Conservation (phyloP, 2,797 vertebrate species). For the Pseudomugil tenellus region DNA sequence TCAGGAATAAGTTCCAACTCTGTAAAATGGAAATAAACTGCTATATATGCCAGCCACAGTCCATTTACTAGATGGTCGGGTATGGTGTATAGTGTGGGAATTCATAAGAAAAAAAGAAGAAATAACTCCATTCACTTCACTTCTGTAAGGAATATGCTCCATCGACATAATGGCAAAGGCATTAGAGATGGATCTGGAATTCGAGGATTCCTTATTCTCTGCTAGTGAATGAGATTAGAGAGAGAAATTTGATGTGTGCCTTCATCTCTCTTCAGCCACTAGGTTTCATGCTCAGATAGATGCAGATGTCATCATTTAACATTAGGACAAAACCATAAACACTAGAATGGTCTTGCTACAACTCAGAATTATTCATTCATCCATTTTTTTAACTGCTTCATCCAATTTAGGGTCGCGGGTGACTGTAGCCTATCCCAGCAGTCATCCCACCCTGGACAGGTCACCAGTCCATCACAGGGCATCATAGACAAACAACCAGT, state of each 20-base stretch:
- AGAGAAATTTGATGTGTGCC: conserved; percentile 55
- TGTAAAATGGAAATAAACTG: conserved; percentile 63
- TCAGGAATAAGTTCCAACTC: conserved; percentile 62
- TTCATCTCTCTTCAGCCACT: conserved; percentile 42
- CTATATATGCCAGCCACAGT: conserved; percentile 52
- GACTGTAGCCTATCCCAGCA: too few relatives aligned
- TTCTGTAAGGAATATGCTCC: conserved; percentile 30
- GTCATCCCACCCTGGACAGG: too few relatives aligned
- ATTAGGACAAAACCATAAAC: conserved; percentile 20
- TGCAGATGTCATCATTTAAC: conserved; percentile 30
- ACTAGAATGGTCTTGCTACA: conserved; percentile 7
- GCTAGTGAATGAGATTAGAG: conserved; percentile 51
- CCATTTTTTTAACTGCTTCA: too few relatives aligned
- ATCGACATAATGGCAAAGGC: conserved; percentile 29
- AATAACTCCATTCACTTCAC: conserved; percentile 37
- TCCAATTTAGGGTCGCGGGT: too few relatives aligned
- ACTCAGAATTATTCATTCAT: too few relatives aligned
- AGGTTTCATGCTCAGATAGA: conserved; percentile 34
- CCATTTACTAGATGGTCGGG: conserved; percentile 57
- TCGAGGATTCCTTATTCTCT: conserved; percentile 38
- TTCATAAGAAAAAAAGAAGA: conserved; percentile 35
- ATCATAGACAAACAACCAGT: too few relatives aligned
- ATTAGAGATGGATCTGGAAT: conserved; percentile 52
- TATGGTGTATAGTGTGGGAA: conserved; percentile 46
- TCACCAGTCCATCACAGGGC: too few relatives aligned